A percentile compares a stretch with the other conserved stretches of the same genome.
These are phyloP conservation scores for Sminthurides aquaticus DNA, from an alignment of 2,888 invertebrate genomes.

Conservation along the genomic window DNA sequence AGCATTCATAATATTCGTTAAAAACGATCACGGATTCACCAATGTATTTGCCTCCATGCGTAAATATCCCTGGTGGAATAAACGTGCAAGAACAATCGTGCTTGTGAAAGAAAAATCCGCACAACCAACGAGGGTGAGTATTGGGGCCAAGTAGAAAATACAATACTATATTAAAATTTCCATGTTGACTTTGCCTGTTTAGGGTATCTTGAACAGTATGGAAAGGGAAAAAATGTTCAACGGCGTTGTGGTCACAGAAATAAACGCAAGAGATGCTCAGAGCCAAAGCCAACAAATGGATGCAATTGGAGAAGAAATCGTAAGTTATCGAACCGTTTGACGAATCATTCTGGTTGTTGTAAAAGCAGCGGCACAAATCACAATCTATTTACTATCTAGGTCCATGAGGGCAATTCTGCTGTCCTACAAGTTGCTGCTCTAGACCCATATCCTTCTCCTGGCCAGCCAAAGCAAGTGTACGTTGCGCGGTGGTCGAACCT, in stretches of 20 bases:
- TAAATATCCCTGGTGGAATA: conserved; percentile 30
- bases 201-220: conserved; percentile 34
- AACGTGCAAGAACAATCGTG: conserved; percentile 30
- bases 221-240: conserved; percentile 37
- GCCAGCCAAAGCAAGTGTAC: conserved; percentile 35
- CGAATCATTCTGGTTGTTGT: neutral
- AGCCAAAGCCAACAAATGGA: neutral
- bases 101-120: conserved; percentile 34
- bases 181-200: neutral
- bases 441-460: conserved; percentile 39
- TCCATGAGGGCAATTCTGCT: neutral
- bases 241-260: conserved; percentile 38
- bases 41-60: conserved; percentile 28
- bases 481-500: conserved; percentile 33
- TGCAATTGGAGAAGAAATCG: neutral
- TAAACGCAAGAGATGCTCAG: conserved; percentile 1
- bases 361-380: neutral
- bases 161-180: neutral
- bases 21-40: conserved; percentile 35
- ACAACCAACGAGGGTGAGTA: conserved; percentile 33
- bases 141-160: neutral
- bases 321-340: no score
- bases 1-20: conserved; percentile 37
- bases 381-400: neutral
- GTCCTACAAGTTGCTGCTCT: conserved; percentile 38